Base-by-base conservation (phyloP, 1,140 invertebrate genomes). In the Leptopilina clavipes region DNA sequence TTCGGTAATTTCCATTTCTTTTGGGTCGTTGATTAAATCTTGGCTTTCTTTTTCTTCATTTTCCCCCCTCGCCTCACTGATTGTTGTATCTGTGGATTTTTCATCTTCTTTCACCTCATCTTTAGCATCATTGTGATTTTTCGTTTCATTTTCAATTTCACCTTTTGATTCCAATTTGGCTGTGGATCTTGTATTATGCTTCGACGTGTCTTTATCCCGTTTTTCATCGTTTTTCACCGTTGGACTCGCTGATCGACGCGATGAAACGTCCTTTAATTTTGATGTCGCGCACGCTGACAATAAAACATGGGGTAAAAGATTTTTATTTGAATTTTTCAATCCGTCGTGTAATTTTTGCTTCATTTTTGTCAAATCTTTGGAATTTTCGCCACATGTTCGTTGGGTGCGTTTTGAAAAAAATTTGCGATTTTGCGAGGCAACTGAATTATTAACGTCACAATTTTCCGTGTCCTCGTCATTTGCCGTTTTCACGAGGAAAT, bases 391-490 rank as follows among this genome's bases (percentile, higher is more conserved):
- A 3, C 11, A 31, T 7, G 19, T 11, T 31, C 22, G 37, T 40
- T 40, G 11, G 8, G 12, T n/a, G 9, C 45, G 45, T 25, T 54
- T 73, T 19, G 19, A 8, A 56, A 40, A 56, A 59, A 18, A 12
- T 25, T 18, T 71, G 45, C 22, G 59, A 44, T 18, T 8, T 70
- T 76, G 72, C 22, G 75, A 73, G 7, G 76, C 44, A 54, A 31
- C 25, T 1, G 25, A 31, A 31, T 83, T 78, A 73, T 84, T 86
- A 22, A 83, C 73, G 45, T 86, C 83, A 74, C 76, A 82, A 75
- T 85, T 84, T 73, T 86, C 81, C 0, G 80, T 56, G 25, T 79
- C 80, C 37, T 82, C 80, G n/a, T 74, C 76, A 19, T 79, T 56
- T 18, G 48, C 71, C 3, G 25, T 59, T 10, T 76, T 56, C 1